phyloP scores from a whole-genome alignment of 2,113 vertebrate genomes.

The Anolis sagrei region DNA sequence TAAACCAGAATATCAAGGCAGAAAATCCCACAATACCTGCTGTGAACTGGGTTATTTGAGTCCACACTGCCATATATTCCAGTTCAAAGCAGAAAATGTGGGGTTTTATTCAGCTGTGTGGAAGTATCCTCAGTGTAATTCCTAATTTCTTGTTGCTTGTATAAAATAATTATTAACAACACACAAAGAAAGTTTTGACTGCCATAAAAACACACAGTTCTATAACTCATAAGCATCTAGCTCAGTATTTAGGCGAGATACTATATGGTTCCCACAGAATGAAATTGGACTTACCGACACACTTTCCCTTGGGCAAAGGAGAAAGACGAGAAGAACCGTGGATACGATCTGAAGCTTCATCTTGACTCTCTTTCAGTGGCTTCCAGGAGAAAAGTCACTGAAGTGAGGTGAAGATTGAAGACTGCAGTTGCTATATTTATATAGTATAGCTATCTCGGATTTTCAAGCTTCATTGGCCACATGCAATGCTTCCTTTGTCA shows the following conservation, averaged over 20 bases:
- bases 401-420: neutral
- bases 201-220: neutral
- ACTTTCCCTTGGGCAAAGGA: constrained; percentile 1
- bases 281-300: neutral
- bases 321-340: neutral
- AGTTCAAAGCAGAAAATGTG: no score
- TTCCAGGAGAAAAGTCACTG: neutral
- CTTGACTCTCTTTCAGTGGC: neutral
- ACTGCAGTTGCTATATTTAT: neutral
- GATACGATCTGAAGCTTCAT: constrained; percentile 3
- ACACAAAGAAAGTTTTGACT: neutral
- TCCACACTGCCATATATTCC: no score
- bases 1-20: no score
- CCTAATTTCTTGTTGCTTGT: neutral
- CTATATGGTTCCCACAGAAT: neutral
- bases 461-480: neutral
- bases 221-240: neutral
- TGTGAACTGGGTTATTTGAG: no score
- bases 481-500: neutral
- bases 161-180: neutral
- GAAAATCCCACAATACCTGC: no score
- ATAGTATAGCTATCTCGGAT: neutral
- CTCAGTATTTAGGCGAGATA: neutral
- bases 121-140: no score
- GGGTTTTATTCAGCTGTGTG: no score